These are phyloP conservation scores for Tetragnatha versicolor DNA, from an alignment of 1,140 invertebrate species.

Conservation along the genomic window DNA sequence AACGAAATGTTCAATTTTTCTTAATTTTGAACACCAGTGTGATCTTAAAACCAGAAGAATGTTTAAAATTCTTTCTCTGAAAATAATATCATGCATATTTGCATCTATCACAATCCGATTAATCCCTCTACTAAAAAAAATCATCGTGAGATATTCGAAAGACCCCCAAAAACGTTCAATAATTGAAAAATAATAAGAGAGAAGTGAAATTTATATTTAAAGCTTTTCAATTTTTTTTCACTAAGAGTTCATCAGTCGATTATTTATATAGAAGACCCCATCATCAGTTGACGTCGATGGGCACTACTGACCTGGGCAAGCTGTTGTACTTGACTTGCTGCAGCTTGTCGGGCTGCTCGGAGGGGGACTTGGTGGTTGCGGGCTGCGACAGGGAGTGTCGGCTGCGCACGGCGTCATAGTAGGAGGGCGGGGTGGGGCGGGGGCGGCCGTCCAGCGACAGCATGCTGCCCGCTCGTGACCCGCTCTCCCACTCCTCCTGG, in stretches of 20 bases:
- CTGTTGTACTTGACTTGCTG: slow-evolving; percentile 51
- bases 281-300: too few species aligned
- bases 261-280: too few species aligned
- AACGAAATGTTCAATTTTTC: too few species aligned
- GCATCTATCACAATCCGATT: too few species aligned
- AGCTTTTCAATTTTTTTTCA: neutral
- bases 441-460: slow-evolving; percentile 37
- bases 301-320: slow-evolving; percentile 34
- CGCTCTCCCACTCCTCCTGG: slow-evolving; percentile 27
- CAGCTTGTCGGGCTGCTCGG: neutral
- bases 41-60: too few species aligned
- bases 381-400: slow-evolving; percentile 44
- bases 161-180: neutral
- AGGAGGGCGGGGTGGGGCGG: slow-evolving; percentile 35
- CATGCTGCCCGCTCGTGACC: slow-evolving; percentile 23
- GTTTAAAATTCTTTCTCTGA: too few species aligned
- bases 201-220: neutral
- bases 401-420: slow-evolving; percentile 41
- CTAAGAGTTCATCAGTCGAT: too few species aligned
- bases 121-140: neutral
- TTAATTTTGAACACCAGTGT: too few species aligned
- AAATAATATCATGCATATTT: too few species aligned
- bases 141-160: neutral
- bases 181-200: neutral
- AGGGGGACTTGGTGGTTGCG: slow-evolving; percentile 6